Conservation (phyloP, 2,113 vertebrate genomes). For the Tetrax tetrax region DNA sequence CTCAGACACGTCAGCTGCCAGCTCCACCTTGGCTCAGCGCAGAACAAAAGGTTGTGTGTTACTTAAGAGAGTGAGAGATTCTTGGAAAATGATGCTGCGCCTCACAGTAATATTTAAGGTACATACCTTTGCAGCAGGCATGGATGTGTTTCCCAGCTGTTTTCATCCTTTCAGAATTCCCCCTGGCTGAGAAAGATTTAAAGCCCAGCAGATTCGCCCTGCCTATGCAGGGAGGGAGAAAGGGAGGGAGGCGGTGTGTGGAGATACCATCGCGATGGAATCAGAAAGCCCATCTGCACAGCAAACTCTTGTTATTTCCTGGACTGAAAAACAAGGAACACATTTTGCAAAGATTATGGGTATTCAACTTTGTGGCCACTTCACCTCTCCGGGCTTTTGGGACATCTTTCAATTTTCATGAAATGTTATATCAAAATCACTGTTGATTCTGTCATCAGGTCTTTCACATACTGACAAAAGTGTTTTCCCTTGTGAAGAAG, state of each 20-base stretch:
- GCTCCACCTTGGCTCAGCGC: conserved; percentile 61
- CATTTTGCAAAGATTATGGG: not conserved
- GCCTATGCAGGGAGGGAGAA: not conserved
- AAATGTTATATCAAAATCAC: not conserved
- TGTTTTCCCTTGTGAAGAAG: conserved; percentile 7
- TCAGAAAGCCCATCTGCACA: not conserved
- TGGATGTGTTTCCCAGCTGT: conserved; percentile 63
- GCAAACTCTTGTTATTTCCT: not conserved
- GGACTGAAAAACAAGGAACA: not conserved
- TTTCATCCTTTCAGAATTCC: conserved; percentile 23
- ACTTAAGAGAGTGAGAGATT: conserved; percentile 73
- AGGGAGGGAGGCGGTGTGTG: not conserved
- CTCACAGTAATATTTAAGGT: not conserved
- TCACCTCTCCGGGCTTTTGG: not conserved
- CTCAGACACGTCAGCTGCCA: conserved; percentile 68
- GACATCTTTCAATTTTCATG: not conserved
- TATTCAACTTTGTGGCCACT: not conserved
- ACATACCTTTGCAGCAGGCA: conserved; percentile 40
- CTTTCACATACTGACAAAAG: not conserved
- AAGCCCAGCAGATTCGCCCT: not conserved
- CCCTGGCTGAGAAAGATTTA: conserved; percentile 47
- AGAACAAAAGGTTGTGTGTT: conserved; percentile 56
- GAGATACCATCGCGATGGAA: not conserved
- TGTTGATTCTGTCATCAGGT: not conserved
- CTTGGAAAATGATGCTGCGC: conserved; percentile 44